phyloP scores from a whole-genome alignment of 2,888 invertebrate genomes.

The Leistus spinibarbis region DNA sequence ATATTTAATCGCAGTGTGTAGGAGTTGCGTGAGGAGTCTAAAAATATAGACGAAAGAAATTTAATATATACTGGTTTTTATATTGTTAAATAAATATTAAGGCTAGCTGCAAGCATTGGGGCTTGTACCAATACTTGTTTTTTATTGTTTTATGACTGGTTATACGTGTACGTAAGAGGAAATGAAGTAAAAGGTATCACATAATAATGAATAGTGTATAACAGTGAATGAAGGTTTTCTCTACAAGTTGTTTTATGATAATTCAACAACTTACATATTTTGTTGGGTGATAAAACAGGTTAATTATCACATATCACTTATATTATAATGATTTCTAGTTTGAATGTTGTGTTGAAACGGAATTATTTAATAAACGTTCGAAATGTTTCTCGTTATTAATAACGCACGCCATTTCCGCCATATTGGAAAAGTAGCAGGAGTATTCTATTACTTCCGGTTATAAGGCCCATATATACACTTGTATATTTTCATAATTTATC shows the following conservation, averaged over 20 bases:
- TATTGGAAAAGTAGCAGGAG: no score
- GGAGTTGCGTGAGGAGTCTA: not conserved
- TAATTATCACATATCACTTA: not conserved
- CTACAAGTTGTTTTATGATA: not conserved
- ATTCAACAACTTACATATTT: not conserved
- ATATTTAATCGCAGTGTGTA: not conserved
- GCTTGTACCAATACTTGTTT: no score
- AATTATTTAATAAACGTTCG: not conserved
- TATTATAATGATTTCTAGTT: not conserved
- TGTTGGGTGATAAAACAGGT: not conserved
- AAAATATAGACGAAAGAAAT: not conserved
- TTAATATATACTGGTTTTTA: no score
- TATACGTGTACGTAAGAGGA: not conserved
- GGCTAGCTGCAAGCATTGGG: no score
- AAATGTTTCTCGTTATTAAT: not conserved
- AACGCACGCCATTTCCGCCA: no score
- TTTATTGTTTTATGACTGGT: not conserved
- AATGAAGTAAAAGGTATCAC: not conserved
- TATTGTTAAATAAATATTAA: no score
- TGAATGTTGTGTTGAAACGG: not conserved
- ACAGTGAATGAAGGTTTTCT: not conserved
- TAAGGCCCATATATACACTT: no score
- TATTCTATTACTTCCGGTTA: no score
- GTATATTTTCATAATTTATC: no score
- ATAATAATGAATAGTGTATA: not conserved